Evolutionary conservation across 2,113 vertebrate genomes (phyloP).

Genomic region (Mastomys natalensis): DNA sequence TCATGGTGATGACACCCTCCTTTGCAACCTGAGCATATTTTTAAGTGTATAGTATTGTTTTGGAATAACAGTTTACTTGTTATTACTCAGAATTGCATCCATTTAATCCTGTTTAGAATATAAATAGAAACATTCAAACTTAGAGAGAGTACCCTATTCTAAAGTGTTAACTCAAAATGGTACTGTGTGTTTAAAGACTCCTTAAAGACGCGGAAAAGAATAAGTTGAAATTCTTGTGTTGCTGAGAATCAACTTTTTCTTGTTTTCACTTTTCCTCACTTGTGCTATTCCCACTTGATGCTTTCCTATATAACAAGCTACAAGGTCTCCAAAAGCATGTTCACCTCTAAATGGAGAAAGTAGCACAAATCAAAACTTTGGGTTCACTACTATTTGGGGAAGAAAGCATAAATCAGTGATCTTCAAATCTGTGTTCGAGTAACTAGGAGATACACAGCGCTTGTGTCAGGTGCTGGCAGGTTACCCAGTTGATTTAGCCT

Average conservation of each 20-base stretch:
- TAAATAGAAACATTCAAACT: neutral
- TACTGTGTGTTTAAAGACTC: neutral
- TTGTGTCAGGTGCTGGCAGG: neutral
- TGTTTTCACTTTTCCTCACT: conserved; percentile 25
- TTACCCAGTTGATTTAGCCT: neutral
- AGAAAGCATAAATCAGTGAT: neutral
- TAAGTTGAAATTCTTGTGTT: conserved; percentile 25
- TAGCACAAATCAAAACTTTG: neutral
- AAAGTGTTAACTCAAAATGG: neutral
- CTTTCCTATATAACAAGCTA: neutral
- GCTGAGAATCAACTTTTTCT: conserved; percentile 52
- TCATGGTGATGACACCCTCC: conserved; percentile 7
- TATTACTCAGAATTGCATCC: neutral
- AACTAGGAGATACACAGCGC: neutral
- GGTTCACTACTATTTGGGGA: neutral
- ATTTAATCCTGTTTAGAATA: neutral
- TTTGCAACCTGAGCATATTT: neutral
- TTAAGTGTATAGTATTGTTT: conserved; percentile 3
- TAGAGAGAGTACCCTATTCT: conserved; percentile 3
- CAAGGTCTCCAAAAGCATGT: conserved; percentile 28
- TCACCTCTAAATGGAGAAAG: conserved; percentile 9
- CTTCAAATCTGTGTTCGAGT: conserved; percentile 4
- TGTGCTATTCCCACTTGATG: neutral
- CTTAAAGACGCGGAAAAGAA: conserved; percentile 35
- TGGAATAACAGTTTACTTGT: conserved; percentile 17